Base-by-base conservation (phyloP, 2,888 invertebrate species). In the Pocota personata region DNA sequence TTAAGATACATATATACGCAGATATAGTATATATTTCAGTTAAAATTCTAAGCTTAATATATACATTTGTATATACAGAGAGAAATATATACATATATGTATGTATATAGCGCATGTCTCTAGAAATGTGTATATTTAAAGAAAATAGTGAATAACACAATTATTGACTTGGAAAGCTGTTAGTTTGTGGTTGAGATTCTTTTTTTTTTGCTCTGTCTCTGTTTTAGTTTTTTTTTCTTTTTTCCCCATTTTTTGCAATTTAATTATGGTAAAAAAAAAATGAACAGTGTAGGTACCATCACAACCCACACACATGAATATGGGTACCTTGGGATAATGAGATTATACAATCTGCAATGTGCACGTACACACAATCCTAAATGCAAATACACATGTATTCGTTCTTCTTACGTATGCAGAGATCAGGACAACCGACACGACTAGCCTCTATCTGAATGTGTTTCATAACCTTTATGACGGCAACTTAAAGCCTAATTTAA, bases 91-190 rank as follows among this genome's bases (percentile, higher is more conserved):
- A 55, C 30, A 60, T 30, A 58, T 40, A 46, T 58, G 21, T 50
- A 75, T 79, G 72, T 46, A 71, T 76, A 66, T 84, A 66, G 79
- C 79, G 84, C 84, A 79, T 79, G 79, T 79, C 79, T 76, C 57
- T 79, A 52, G 64, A 84, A 79, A 84, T 79, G 75, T 84, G 84
- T 84, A 60, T 84, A 79, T 84, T 75, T 76, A 58, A 76, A 79
- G 73, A 76, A 84, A 84, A 75, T 76, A 58, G 71, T 76, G 79
- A 84, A 84, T 84, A 84, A 84, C 79, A 84, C 67, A 79, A 79
- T 84, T 84, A 84, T 75, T 84, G 84, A 79, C 84, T 79, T 75
- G 84, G 58, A 79, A 75, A 79, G 79, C 83, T 83, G 83, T 83
- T 83, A 83, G 83, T 83, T 83, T 69, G 83, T 73, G 75, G 79